phyloP scores from a whole-genome alignment of 2,797 vertebrate species.

The Oryzias dopingdopingensis region DNA sequence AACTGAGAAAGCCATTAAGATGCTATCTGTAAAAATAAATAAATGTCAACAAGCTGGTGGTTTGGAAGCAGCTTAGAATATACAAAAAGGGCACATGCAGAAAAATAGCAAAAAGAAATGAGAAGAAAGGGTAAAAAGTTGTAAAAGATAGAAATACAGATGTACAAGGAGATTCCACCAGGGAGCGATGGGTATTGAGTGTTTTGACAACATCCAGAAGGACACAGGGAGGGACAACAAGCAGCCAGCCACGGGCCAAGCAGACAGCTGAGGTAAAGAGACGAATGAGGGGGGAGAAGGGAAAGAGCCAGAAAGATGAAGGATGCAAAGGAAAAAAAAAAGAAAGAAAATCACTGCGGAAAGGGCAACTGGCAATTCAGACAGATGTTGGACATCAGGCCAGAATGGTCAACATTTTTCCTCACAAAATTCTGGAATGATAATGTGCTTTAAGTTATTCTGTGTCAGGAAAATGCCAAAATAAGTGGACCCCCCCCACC shows the following conservation, averaged over 20 bases:
- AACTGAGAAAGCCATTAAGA: too few relatives aligned
- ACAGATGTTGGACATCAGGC: slow-evolving; percentile 24
- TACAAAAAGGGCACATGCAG: slow-evolving; percentile 16
- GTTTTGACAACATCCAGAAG: slow-evolving; percentile 54
- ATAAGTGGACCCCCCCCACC: too few relatives aligned
- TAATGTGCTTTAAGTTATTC: too few relatives aligned
- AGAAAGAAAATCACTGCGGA: slow-evolving; percentile 20
- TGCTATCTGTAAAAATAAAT: not conserved
- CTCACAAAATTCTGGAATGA: too few relatives aligned
- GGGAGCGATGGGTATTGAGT: slow-evolving; percentile 34
- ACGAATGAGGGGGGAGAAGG: slow-evolving; percentile 15
- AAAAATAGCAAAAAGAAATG: slow-evolving; percentile 13
- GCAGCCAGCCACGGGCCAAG: slow-evolving; percentile 61
- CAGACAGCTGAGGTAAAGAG: slow-evolving; percentile 50
- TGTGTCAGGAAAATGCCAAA: too few relatives aligned
- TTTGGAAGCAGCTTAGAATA: slow-evolving; percentile 2
- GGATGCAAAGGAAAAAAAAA: slow-evolving; percentile 26
- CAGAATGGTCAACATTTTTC: not conserved
- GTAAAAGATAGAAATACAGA: slow-evolving; percentile 20
- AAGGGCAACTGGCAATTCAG: slow-evolving; percentile 39
- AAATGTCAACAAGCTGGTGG: not conserved
- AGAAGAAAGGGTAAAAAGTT: slow-evolving; percentile 23
- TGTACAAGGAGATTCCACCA: slow-evolving; percentile 12
- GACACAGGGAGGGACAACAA: slow-evolving; percentile 36
- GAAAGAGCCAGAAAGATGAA: slow-evolving; percentile 32